Evolutionary conservation across 2,888 invertebrate species (phyloP).

Genomic region (Artemia sinica): DNA sequence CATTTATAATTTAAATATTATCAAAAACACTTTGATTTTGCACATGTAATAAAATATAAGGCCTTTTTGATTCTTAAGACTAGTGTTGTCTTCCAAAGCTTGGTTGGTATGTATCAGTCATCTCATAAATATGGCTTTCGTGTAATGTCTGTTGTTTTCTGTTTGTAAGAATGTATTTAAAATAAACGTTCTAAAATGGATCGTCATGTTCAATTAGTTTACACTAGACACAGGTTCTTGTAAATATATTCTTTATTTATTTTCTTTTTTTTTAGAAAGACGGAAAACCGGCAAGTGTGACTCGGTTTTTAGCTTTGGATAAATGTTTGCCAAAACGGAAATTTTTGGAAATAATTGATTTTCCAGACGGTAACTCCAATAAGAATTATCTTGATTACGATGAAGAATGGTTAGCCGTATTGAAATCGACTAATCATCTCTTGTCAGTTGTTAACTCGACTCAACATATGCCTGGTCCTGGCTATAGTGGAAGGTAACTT

Average conservation of each 20-base stretch:
- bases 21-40: too few relatives aligned
- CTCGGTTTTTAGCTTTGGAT: constrained; percentile 84
- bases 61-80: too few relatives aligned
- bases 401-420: constrained; percentile 79
- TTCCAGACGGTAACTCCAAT: constrained; percentile 41
- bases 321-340: constrained; percentile 78
- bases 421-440: constrained; percentile 73
- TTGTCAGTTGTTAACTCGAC: constrained; percentile 48
- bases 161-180: too few relatives aligned
- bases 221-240: not conserved
- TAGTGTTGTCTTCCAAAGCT: too few relatives aligned
- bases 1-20: too few relatives aligned
- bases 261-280: constrained; percentile 26
- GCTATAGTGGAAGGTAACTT: constrained; percentile 45
- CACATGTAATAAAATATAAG: too few relatives aligned
- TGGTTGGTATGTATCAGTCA: too few relatives aligned
- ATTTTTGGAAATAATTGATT: constrained; percentile 67
- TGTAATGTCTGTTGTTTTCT: too few relatives aligned
- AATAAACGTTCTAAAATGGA: too few relatives aligned
- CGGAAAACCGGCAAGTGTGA: constrained; percentile 34
- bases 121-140: too few relatives aligned
- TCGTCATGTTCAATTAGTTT: too few relatives aligned
- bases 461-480: constrained; percentile 66
- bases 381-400: constrained; percentile 47
- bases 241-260: constrained; percentile 14